Evolutionary conservation across 2,113 vertebrate genomes (phyloP), one percentile per base, ranked within the genome.

Genomic region (Perognathus longimembris): DNA sequence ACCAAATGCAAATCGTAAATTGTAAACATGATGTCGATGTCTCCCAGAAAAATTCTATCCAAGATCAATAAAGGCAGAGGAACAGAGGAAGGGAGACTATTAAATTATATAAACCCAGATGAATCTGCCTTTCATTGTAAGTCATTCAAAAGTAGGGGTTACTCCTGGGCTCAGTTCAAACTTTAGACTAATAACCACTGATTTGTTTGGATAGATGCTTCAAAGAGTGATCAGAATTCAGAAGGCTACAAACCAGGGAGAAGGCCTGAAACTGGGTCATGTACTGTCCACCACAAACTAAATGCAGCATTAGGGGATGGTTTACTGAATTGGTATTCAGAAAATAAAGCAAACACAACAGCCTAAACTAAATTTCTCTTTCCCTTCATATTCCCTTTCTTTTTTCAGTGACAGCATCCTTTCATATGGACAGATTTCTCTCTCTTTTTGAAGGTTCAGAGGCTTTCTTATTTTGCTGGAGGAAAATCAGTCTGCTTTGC

Each of bases 321-420:
- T 6, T 22, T 3, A 22, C 17, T 38, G 6, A 9, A 22, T 1
- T 22, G 66, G 15, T 4, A 71, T 30, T 90, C 61, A 79, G 54
- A 75, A 86, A 78, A 85, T 9, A 36, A 85, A 77, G 57, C 17
- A 70, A 85, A 90, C 91, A 10, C 54, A 69, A 88, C 15, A 30
- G 26, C 0, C 21, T 24, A 36, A 73, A 57, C 40, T 21, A 42
- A 30, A 5, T 64, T 75, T 57, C 20, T 50, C 80, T 64, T 67
- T 30, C 30, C 88, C 75, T 82, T 45, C 20, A 8, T 61, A 6
- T 24, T 50, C 45, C n/a, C 14, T 63, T 79, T 20, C 12, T 45
- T 54, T 64, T 78, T 70, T 79, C 21, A 54, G 57, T 3, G 71
- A 59, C n/a, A 83, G 5, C 15, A 26, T 89, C 7, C n/a, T 61